Percentiles rank a stretch among this genome's conserved stretches.
Conservation (phyloP, 37 sponge, comb jelly and placozoan species). For the Theonella swinhoei region DNA sequence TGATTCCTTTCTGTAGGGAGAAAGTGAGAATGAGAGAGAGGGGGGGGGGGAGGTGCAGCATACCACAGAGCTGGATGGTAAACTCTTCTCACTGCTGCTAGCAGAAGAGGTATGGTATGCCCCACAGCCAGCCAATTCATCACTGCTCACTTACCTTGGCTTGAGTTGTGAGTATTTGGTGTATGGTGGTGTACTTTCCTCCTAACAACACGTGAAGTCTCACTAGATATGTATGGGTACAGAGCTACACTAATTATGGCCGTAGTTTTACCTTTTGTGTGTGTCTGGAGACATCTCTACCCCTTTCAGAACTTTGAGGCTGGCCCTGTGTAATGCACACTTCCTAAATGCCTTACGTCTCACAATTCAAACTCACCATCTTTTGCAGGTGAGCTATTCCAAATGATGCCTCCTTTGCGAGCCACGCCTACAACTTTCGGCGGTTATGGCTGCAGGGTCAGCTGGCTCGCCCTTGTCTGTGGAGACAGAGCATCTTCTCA, state of each 20-base stretch:
- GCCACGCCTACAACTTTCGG: background rate
- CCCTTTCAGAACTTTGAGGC: background rate
- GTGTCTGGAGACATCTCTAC: too few relatives aligned
- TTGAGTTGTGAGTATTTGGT: background rate
- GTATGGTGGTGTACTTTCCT: background rate
- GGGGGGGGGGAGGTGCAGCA: too few relatives aligned
- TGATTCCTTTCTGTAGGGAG: constrained; percentile 19
- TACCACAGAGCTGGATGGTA: background rate
- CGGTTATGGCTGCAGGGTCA: background rate
- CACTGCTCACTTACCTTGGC: background rate
- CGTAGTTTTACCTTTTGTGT: too few relatives aligned
- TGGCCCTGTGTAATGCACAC: background rate
- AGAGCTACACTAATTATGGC: too few relatives aligned
- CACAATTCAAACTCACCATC: background rate
- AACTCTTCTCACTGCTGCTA: background rate
- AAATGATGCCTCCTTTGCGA: background rate
- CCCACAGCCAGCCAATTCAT: background rate
- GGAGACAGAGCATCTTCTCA: background rate
- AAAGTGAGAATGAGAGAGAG: too few relatives aligned
- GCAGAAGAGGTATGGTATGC: background rate
- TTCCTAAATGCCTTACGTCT: background rate
- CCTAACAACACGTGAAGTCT: too few relatives aligned
- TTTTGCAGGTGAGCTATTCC: background rate
- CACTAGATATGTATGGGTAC: too few relatives aligned
- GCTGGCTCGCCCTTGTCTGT: too few relatives aligned